phyloP scores from a whole-genome alignment of 2,797 vertebrate genomes.

The Mormyrops attenuatus region DNA sequence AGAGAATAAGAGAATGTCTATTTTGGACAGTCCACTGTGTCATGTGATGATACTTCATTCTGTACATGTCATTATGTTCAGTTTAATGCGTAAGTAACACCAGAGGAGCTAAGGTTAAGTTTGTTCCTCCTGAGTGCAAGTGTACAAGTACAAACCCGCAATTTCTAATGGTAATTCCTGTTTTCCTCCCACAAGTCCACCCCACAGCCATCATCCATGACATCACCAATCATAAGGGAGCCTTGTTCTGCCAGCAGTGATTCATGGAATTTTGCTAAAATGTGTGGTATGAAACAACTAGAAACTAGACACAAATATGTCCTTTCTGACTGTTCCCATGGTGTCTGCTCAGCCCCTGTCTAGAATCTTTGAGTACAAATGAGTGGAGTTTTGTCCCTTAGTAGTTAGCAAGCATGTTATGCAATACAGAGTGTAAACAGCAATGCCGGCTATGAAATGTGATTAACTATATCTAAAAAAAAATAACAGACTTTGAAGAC shows the following conservation, averaged over 20 bases:
- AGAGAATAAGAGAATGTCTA: neutral
- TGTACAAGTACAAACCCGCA: neutral
- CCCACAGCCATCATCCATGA: too few relatives aligned
- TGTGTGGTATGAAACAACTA: neutral
- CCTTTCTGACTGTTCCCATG: neutral
- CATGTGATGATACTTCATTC: too few relatives aligned
- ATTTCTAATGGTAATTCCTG: neutral
- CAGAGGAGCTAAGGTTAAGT: neutral
- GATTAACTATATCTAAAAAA: neutral
- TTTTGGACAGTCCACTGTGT: neutral
- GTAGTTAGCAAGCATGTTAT: neutral
- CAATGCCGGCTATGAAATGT: neutral
- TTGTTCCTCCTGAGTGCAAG: neutral
- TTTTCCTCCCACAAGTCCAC: neutral
- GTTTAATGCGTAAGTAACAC: neutral
- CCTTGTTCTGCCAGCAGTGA: neutral
- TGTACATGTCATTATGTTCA: too few relatives aligned
- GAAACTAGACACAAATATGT: neutral
- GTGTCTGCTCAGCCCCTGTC: neutral
- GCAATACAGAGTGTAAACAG: neutral
- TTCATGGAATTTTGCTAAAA: constrained; percentile 12
- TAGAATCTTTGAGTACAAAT: neutral
- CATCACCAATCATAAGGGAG: neutral
- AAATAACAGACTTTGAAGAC: neutral
- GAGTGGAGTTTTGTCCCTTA: neutral